These are phyloP conservation scores for Drosophila leontia DNA, from an alignment of 1,140 invertebrate genomes.

Conservation along the genomic window DNA sequence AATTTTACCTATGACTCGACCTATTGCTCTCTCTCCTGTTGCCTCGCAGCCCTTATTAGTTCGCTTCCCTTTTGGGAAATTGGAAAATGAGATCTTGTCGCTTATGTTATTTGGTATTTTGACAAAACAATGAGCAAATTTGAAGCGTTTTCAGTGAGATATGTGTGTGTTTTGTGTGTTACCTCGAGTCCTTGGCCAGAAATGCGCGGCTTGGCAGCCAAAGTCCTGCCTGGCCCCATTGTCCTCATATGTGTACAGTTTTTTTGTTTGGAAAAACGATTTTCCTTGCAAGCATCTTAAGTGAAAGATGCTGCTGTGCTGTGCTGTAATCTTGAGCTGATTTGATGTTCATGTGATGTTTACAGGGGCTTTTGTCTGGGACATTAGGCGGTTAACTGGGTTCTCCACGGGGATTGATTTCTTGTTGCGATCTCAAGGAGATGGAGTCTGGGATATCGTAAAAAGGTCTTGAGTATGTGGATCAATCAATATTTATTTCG, in stretches of 20 bases:
- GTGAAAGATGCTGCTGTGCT: constrained; percentile 22
- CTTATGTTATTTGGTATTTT: constrained; percentile 75
- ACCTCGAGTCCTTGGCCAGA: constrained; percentile 54
- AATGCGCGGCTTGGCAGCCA: constrained; percentile 46
- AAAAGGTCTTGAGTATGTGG: constrained; percentile 3
- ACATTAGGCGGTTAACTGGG: constrained; percentile 35
- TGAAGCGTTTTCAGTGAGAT: constrained; percentile 45
- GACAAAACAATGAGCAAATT: constrained; percentile 62
- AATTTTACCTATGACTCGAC: constrained; percentile 56
- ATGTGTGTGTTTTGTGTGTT: constrained; percentile 54
- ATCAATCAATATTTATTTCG: constrained; percentile 31
- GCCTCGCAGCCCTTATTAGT: constrained; percentile 28
- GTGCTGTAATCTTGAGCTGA: constrained; percentile 48
- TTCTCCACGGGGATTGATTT: constrained; percentile 23
- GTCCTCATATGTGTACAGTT: constrained; percentile 49
- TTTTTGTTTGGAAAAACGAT: constrained; percentile 39
- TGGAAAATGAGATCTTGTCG: constrained; percentile 78
- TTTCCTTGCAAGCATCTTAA: constrained; percentile 19
- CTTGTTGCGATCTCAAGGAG: constrained; percentile 7
- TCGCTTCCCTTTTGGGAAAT: constrained; percentile 61
- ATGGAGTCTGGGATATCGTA: not conserved
- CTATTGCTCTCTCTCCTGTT: constrained; percentile 30
- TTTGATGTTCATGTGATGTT: constrained; percentile 48
- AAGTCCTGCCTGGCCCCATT: constrained; percentile 26
- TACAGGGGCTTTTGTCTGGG: constrained; percentile 42